Evolutionary conservation across 2,113 vertebrate species (phyloP), one percentile per base, ranked within the genome.

Genomic region (Platysternon megacephalum): DNA sequence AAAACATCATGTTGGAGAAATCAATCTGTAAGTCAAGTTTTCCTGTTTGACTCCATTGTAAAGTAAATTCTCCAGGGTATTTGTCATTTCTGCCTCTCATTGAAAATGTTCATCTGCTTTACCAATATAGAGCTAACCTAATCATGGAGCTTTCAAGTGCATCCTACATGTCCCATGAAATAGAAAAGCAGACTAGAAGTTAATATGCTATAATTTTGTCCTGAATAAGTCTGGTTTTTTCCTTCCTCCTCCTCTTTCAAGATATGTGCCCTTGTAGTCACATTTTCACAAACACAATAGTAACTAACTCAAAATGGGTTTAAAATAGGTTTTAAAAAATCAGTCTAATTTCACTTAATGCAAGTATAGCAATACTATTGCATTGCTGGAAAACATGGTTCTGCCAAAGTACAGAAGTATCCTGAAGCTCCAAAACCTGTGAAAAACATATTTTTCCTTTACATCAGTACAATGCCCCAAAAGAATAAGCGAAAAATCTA

Each of bases 61-160:
- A 84, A 86, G 93, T 85, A 96, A 95, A 94, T 95, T 91, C 0
- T 1, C 87, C 82, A 84, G 80, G 65, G 90, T 65, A 84, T 85
- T 90, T 94, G 93, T 80, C 87, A 95, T 97, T 97, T 91, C 79
- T 94, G 80, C 48, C 51, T 65, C 80, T 97, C 12, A 91, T 92
- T 96, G 83, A 87, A 96, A 95, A 97, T 56, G 51, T 46, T 97
- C 28, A 85, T 96, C 92, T 94, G 53, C 91, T 97, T 79, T 92
- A 84, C 94, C 58, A 79, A 39, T 88, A 90, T 94, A 61, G 91
- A 97, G 90, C 74, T 93, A 78, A 94, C 96, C 93, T 97, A 88
- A 97, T 85, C 88, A 81, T 90, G 85, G 93, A 89, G 91, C 94
- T 98, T 97, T 97, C 92, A 95, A 95, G 90, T 84, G 24, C 78